Percentiles rank a stretch among this genome's conserved stretches.
Conservation (phyloP, 1,140 invertebrate genomes). For the Heliconius nattereri region DNA sequence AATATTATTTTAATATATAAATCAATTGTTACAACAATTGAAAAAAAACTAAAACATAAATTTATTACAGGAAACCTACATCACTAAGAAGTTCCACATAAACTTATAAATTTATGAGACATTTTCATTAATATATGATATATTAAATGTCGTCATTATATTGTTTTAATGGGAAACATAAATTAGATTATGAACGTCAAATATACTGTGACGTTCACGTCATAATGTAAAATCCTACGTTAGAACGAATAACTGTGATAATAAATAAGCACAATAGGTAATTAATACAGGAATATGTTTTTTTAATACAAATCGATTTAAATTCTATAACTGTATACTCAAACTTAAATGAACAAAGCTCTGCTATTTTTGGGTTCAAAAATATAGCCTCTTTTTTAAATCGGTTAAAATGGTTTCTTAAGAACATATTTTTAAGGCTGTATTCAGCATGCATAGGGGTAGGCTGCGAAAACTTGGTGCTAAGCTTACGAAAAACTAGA, state of each 20-base stretch:
- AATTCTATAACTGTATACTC: no score
- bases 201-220: neutral
- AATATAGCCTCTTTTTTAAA: neutral
- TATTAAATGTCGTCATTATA: neutral
- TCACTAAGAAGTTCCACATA: neutral
- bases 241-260: neutral
- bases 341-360: neutral
- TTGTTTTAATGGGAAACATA: constrained; percentile 6
- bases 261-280: neutral
- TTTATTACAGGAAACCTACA: neutral
- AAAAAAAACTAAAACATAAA: neutral
- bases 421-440: no score
- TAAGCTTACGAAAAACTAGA: no score
- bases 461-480: no score
- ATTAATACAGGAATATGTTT: neutral
- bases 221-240: neutral
- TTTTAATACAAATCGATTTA: no score
- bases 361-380: neutral
- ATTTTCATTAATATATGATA: neutral
- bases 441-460: no score
- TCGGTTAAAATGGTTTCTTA: no score
- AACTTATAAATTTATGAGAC: neutral
- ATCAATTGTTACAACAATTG: neutral
- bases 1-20: neutral
- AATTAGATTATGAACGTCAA: neutral